Evolutionary conservation across 2,888 invertebrate genomes (phyloP).

Genomic region (Leptopilina drosophilae): DNA sequence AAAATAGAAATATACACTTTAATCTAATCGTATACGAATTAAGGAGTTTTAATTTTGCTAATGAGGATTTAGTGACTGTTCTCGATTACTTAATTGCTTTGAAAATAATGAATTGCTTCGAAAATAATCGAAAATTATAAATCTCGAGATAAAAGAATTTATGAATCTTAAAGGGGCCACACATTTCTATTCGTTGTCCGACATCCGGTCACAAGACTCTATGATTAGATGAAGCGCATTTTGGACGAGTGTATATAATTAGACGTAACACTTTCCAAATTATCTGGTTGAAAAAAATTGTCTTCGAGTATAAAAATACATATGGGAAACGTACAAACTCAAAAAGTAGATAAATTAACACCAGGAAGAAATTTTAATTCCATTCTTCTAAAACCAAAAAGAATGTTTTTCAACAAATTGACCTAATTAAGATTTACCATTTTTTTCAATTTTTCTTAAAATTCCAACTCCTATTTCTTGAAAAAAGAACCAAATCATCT

Average conservation of each 20-base stretch:
- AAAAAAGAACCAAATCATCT: not conserved
- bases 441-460: too few species aligned
- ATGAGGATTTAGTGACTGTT: not conserved
- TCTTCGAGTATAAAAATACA: not conserved
- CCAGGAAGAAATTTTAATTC: too few species aligned
- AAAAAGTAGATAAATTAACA: too few species aligned
- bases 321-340: too few species aligned
- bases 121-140: not conserved
- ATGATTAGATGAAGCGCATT: slow-evolving; percentile 14
- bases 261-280: slow-evolving; percentile 3
- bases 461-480: not conserved
- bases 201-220: slow-evolving; percentile 13
- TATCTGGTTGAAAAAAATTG: not conserved
- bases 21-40: too few species aligned
- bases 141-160: not conserved
- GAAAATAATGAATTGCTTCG: not conserved
- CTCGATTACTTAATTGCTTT: not conserved
- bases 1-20: too few species aligned
- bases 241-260: slow-evolving; percentile 2
- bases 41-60: not conserved
- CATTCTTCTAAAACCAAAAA: too few species aligned
- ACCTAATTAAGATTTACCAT: too few species aligned
- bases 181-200: slow-evolving; percentile 3
- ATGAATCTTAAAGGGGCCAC: not conserved
- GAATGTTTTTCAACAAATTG: too few species aligned